Evolutionary conservation across 2,797 vertebrate species (phyloP), one percentile per base, ranked within the genome.

Genomic region (Botia almorhae): DNA sequence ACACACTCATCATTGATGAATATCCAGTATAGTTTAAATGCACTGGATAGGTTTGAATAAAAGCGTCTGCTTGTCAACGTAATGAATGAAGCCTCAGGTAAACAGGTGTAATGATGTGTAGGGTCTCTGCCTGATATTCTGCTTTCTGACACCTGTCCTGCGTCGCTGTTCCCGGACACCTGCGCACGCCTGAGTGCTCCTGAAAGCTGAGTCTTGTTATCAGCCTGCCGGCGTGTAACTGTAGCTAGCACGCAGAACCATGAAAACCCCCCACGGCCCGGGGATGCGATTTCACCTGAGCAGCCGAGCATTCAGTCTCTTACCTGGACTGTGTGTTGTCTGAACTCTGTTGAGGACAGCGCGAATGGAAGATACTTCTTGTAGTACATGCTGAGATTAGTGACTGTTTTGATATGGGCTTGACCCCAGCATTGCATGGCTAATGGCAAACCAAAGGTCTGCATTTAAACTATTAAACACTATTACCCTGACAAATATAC

Each of bases 221-320:
- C 90, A 85, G 85, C 84, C 86, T 87, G 87, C 87, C 65, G 84
- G 85, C 86, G 86, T 87, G 89, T 91, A 91, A 91, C 90, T 67
- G 80, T 78, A 89, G 85, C 87, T 83, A 73, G 58, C 63, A 39
- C 56, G 39, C 75, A 81, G 74, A 84, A 81, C 67, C 29, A 81
- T 69, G 74, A 86, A 79, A 73, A 74, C 14, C 65, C 74, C 58
- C 76, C 71, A 83, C 74, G 77, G 74, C 78, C 23, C 68, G 0
- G 69, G 75, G 73, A 87, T 88, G 82, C 33, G 36, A 72, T 68
- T 74, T 80, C 77, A 68, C 46, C 67, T 56, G 77, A 48, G 23
- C 72, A 69, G 74, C 51, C 13, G 10, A n/a, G 81, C 46, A 16
- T 77, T 53, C 76, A 60, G 64, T 55, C 76, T 48, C 55, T 69